phyloP scores from a whole-genome alignment of 1,140 invertebrate genomes.

The Bombus cullumanus region DNA sequence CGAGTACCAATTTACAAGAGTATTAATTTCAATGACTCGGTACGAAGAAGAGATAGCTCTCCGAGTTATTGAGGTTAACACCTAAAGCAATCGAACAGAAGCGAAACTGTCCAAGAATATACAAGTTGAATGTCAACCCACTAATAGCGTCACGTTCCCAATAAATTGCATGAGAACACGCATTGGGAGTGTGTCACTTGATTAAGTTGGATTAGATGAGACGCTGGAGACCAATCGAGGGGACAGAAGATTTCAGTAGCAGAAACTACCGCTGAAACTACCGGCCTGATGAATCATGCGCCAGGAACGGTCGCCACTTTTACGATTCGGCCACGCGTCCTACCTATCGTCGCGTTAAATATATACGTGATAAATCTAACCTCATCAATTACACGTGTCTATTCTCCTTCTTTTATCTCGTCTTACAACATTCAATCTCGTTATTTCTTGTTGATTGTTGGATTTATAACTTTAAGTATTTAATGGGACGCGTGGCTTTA shows the following conservation, averaged over 20 bases:
- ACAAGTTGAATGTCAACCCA: neutral
- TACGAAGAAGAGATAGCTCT: no score
- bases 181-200: neutral
- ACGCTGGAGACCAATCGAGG: conserved; percentile 1
- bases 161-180: neutral
- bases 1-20: no score
- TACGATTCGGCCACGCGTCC: neutral
- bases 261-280: no score
- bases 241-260: neutral
- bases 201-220: neutral
- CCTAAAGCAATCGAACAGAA: neutral
- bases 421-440: no score
- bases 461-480: no score
- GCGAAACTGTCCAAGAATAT: neutral
- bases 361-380: neutral
- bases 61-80: neutral
- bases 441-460: no score
- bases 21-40: neutral
- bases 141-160: neutral
- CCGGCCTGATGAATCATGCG: neutral
- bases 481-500: no score
- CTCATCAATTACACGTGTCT: neutral
- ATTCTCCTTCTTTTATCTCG: neutral
- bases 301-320: neutral
- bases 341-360: neutral